Percentiles rank a stretch among this genome's conserved stretches.
These are phyloP conservation scores for Ochotona princeps DNA, from an alignment of 2,113 vertebrate genomes.

Conservation along the genomic window DNA sequence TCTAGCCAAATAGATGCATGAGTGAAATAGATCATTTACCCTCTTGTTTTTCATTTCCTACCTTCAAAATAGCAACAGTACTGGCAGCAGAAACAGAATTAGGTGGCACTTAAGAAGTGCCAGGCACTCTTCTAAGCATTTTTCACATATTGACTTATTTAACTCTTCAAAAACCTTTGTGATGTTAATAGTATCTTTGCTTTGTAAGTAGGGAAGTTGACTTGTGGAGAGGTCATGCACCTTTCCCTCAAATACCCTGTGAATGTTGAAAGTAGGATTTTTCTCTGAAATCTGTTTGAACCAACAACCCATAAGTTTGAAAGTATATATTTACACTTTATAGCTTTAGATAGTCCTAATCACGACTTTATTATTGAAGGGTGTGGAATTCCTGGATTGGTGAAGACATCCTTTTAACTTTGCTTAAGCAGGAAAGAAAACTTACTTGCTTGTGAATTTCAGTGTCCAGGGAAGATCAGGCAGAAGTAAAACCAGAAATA, in stretches of 20 bases:
- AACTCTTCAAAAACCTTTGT: background rate
- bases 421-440: background rate
- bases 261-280: background rate
- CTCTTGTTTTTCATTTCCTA: background rate
- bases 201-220: background rate
- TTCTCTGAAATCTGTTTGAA: background rate
- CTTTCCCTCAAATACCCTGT: background rate
- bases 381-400: background rate
- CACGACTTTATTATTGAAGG: background rate
- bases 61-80: background rate
- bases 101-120: background rate
- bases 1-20: background rate
- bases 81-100: background rate
- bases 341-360: background rate
- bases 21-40: background rate
- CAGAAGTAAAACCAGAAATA: background rate
- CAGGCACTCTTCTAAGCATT: background rate
- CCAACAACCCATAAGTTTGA: background rate
- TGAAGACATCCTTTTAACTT: constrained; percentile 1
- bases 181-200: background rate
- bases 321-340: background rate
- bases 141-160: background rate
- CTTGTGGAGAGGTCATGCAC: background rate
- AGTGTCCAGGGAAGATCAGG: background rate
- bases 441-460: background rate